Evolutionary conservation across 2,113 vertebrate genomes (phyloP).

Genomic region (Laterallus jamaicensis): DNA sequence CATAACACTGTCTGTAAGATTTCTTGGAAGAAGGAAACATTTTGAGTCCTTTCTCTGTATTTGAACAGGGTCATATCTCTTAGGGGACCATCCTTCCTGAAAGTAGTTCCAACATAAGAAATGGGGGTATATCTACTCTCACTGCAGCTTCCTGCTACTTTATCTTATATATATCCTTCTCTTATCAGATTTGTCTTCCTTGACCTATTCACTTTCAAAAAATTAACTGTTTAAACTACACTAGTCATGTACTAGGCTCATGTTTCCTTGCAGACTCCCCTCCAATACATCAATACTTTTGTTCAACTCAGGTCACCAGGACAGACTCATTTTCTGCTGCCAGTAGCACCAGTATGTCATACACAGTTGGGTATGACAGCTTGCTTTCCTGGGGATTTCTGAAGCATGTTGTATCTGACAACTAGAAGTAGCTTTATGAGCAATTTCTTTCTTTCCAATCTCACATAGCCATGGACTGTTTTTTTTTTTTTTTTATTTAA

Average conservation of each 20-base stretch:
- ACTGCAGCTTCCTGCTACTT: neutral
- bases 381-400: neutral
- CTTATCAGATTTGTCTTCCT: neutral
- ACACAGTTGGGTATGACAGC: accelerated
- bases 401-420: neutral
- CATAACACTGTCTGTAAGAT: neutral
- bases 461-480: accelerated
- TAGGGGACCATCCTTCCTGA: neutral
- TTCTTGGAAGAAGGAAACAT: neutral
- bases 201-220: neutral
- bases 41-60: neutral
- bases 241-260: neutral
- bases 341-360: no score
- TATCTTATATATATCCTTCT: neutral
- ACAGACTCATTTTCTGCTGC: neutral
- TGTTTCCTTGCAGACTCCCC: neutral
- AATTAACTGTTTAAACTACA: neutral
- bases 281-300: neutral
- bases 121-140: neutral
- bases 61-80: accelerated
- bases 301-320: neutral
- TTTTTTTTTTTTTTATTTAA: no score
- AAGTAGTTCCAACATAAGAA: neutral
- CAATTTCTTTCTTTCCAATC: neutral
- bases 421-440: neutral